These are phyloP conservation scores for Ctenopoma kingsleyae DNA, from an alignment of 2,797 vertebrate species.

Conservation along the genomic window DNA sequence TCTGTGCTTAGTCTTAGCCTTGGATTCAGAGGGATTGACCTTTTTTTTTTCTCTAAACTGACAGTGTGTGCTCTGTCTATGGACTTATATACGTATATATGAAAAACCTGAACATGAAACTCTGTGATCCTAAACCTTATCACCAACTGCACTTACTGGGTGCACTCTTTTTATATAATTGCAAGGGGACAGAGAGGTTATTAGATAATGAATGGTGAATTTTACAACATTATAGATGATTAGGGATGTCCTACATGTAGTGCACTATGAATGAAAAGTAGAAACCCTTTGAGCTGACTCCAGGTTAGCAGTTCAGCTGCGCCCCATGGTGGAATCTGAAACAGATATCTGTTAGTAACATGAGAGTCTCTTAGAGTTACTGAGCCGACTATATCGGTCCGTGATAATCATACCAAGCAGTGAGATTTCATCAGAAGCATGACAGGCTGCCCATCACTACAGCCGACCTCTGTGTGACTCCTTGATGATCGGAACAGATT, in stretches of 20 bases:
- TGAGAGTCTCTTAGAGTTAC: constrained; percentile 65
- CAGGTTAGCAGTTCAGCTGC: constrained; percentile 61
- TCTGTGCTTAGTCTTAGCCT: constrained; percentile 51
- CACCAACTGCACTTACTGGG: background rate
- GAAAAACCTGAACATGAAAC: background rate
- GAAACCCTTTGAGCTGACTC: constrained; percentile 33
- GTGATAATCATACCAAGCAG: constrained; percentile 71
- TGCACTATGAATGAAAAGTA: constrained; percentile 36
- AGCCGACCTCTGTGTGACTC: constrained; percentile 62
- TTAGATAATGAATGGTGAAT: constrained; percentile 7
- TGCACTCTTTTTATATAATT: background rate
- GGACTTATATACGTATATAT: background rate
- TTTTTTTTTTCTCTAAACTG: constrained; percentile 37
- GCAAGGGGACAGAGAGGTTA: background rate
- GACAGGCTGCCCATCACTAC: constrained; percentile 59
- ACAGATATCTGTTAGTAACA: constrained; percentile 67
- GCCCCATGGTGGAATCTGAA: constrained; percentile 61
- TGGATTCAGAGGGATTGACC: constrained; percentile 56
- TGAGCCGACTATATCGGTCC: constrained; percentile 76
- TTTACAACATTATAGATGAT: constrained; percentile 38
- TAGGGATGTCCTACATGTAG: constrained; percentile 9
- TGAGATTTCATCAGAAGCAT: constrained; percentile 49
- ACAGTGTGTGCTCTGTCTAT: constrained; percentile 41
- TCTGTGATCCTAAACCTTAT: constrained; percentile 10
- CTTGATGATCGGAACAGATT: constrained; percentile 71